Base-by-base conservation (phyloP, 2,113 vertebrate genomes). In the Neogobius melanostomus region DNA sequence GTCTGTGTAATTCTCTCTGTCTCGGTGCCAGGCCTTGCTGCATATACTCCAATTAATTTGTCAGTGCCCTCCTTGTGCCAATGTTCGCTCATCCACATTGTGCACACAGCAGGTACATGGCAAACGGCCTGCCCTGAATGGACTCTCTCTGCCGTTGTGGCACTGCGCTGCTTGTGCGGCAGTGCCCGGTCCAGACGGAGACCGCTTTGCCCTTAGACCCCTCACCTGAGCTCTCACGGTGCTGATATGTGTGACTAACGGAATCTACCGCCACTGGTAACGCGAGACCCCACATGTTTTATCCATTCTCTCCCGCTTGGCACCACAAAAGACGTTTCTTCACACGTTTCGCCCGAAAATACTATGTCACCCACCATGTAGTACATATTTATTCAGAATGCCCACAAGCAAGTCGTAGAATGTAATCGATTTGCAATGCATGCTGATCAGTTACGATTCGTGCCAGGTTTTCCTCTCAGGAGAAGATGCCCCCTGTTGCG, bases 191-290 rank as follows among this genome's bases (percentile, higher is more conserved):
- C 87, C 87, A 89, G 85, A 85, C 91, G 90, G 86, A 79, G 81
- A 63, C 68, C n/a, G 21, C 66, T 82, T 16, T 71, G 75, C 76
- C 88, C 78, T 70, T 82, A 0, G 81, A 77, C 85, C 86, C 66
- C 71, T 75, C 74, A 87, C 78, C 81, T 89, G 86, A 86, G 83
- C 87, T 59, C 74, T 64, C 79, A 66, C 71, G 80, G 69, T 75
- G 76, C 75, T 68, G 84, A 84, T 81, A 91, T 91, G 90, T 88
- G 86, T 90, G 90, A 93, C 90, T 88, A 92, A 87, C 74, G 59
- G 67, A 72, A 68, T 76, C 71, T 75, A 76, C 74, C 66, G 74
- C 71, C 62, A 16, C 64, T 49, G 79, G 88, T 79, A 87, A 87
- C 85, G 85, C 71, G 72, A 81, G 80, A 88, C 69, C 69, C 76